Evolutionary conservation across 2,113 vertebrate genomes (phyloP).

Genomic region (Raja brachyura): DNA sequence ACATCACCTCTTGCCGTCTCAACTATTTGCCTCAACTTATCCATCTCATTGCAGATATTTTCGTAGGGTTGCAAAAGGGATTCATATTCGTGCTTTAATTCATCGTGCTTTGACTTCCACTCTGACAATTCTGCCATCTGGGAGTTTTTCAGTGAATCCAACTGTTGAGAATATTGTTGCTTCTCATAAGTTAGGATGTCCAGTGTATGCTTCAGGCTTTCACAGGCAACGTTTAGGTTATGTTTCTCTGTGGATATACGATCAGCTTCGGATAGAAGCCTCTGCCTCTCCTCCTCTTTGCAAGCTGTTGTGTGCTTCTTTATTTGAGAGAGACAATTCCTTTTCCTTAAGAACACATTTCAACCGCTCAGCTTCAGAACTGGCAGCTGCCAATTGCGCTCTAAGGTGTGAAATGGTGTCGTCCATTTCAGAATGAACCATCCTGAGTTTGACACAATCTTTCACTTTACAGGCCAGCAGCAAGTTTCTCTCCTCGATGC

Average conservation of each 20-base stretch:
- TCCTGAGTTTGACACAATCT: conserved; percentile 50
- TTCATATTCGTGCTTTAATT: conserved; percentile 77
- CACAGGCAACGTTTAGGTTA: conserved; percentile 69
- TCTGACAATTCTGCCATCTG: conserved; percentile 73
- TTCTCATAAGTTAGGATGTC: conserved; percentile 80
- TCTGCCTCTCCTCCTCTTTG: conserved; percentile 53
- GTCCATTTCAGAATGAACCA: conserved; percentile 54
- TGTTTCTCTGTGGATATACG: conserved; percentile 63
- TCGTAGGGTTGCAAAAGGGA: conserved; percentile 75
- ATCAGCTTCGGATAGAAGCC: conserved; percentile 54
- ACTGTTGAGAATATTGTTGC: conserved; percentile 73
- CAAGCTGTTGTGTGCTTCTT: conserved; percentile 45
- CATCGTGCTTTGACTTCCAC: conserved; percentile 75
- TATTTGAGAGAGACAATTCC: conserved; percentile 51
- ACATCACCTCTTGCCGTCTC: conserved; percentile 59
- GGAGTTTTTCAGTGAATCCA: conserved; percentile 74
- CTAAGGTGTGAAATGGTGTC: conserved; percentile 47
- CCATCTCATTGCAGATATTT: conserved; percentile 74
- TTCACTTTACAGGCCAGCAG: conserved; percentile 56
- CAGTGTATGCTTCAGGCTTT: conserved; percentile 76
- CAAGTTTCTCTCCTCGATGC: conserved; percentile 54
- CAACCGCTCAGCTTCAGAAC: conserved; percentile 52
- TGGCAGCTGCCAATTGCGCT: conserved; percentile 52
- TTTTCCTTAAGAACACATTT: conserved; percentile 57
- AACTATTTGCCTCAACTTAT: conserved; percentile 72